These are phyloP conservation scores for Neoseiulus cucumeris DNA, from an alignment of 1,140 invertebrate species.

Conservation along the genomic window DNA sequence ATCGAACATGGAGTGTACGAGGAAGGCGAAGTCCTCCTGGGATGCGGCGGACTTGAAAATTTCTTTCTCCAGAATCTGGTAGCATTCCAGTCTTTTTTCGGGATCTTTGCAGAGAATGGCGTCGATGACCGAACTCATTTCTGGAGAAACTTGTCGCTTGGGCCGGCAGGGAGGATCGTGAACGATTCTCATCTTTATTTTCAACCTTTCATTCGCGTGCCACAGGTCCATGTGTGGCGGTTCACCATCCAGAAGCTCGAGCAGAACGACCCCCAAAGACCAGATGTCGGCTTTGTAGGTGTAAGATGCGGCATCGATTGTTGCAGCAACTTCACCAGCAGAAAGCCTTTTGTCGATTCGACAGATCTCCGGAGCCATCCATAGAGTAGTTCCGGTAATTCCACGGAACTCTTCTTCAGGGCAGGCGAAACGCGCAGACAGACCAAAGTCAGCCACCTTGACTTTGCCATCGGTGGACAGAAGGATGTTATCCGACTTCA, in stretches of 20 bases:
- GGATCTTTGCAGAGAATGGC: not conserved
- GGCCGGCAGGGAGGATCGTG: not conserved
- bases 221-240: constrained; percentile 74
- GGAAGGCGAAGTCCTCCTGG: too few species aligned
- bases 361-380: not conserved
- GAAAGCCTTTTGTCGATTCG: not conserved
- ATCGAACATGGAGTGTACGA: too few species aligned
- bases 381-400: not conserved
- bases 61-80: not conserved
- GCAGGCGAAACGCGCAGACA: constrained; percentile 39
- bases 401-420: constrained; percentile 44
- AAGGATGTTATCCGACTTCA: constrained; percentile 38
- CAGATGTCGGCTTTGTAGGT: constrained; percentile 28
- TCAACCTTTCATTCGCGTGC: not conserved
- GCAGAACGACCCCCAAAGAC: constrained; percentile 79
- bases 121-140: not conserved
- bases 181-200: not conserved
- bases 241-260: constrained; percentile 96
- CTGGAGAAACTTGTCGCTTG: not conserved
- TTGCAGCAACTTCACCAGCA: too few species aligned
- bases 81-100: not conserved
- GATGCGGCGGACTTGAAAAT: too few species aligned
- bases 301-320: too few species aligned
- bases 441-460: constrained; percentile 13
- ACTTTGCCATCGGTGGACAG: constrained; percentile 31